Evolutionary conservation across 2,113 vertebrate genomes (phyloP).

Genomic region (Festucalex cinctus): DNA sequence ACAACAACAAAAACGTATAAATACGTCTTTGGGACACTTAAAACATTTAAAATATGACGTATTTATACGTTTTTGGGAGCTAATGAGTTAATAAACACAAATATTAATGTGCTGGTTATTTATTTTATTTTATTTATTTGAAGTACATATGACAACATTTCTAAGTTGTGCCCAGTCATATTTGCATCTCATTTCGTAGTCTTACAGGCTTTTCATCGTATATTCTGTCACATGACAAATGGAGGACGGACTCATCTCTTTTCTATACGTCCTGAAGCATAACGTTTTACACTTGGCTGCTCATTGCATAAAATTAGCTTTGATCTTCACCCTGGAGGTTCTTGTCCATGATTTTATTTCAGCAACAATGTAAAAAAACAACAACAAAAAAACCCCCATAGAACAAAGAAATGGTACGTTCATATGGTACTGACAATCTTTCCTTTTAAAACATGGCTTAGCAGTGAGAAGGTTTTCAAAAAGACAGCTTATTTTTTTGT

Average conservation of each 20-base stretch:
- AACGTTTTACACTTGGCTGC: conserved; percentile 45
- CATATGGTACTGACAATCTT: conserved; percentile 21
- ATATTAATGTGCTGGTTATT: conserved; percentile 11
- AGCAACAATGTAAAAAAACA: conserved; percentile 22
- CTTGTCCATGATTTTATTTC: conserved; percentile 42
- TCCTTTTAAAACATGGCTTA: conserved; percentile 34
- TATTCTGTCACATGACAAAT: conserved; percentile 25
- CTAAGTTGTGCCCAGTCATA: conserved; percentile 14
- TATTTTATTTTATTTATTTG: background rate
- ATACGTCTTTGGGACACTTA: too few relatives aligned
- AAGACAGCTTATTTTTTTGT: conserved; percentile 7
- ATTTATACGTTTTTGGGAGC: too few relatives aligned
- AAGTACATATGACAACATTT: conserved; percentile 1
- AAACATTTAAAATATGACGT: too few relatives aligned
- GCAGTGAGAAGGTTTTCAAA: background rate
- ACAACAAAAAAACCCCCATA: too few relatives aligned
- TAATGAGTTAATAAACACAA: too few relatives aligned
- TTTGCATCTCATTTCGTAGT: conserved; percentile 18
- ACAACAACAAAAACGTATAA: conserved; percentile 10
- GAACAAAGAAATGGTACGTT: conserved; percentile 39
- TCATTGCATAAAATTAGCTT: conserved; percentile 24
- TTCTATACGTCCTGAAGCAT: conserved; percentile 27
- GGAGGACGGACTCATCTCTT: conserved; percentile 24
- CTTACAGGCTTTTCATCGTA: conserved; percentile 25
- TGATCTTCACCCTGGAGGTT: conserved; percentile 51